Conservation (phyloP, 2,113 vertebrate genomes). For the Bombycilla garrulus region DNA sequence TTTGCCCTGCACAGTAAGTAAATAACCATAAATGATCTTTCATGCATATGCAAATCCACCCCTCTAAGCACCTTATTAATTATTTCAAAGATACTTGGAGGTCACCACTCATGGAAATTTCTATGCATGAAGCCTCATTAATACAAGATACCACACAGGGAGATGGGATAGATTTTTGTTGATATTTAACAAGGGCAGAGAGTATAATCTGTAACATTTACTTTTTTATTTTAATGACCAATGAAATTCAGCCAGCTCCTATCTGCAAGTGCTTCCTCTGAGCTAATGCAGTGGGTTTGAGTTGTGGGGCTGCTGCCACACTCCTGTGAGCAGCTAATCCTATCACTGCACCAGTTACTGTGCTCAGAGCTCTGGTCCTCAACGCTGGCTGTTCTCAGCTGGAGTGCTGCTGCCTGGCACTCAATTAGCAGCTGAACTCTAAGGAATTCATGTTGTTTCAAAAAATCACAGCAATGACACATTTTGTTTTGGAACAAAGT, state of each 20-base stretch:
- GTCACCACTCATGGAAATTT: conserved; percentile 69
- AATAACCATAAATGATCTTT: conserved; percentile 59
- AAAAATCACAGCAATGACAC: conserved; percentile 3
- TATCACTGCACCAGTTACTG: background rate
- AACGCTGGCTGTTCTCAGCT: background rate
- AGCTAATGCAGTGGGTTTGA: background rate
- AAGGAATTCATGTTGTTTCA: background rate
- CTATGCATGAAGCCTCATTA: conserved; percentile 73
- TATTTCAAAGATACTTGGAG: conserved; percentile 78
- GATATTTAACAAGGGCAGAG: conserved; percentile 49
- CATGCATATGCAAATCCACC: conserved; percentile 73
- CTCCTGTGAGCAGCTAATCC: conserved; percentile 2
- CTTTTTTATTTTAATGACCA: conserved; percentile 33
- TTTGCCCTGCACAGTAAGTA: conserved; percentile 49
- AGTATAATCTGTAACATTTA: conserved; percentile 30
- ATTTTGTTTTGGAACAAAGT: background rate
- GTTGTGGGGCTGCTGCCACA: background rate
- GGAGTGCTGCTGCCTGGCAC: background rate
- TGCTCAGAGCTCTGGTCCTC: background rate
- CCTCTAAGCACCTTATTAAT: conserved; percentile 76
- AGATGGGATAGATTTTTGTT: conserved; percentile 51
- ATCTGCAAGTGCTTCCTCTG: background rate
- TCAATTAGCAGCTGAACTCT: background rate
- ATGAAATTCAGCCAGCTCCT: background rate
- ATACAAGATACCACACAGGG: conserved; percentile 52